Percentiles rank a stretch among this genome's conserved stretches.
phyloP scores from a whole-genome alignment of 2,888 invertebrate genomes.

The Netelia melanura region DNA sequence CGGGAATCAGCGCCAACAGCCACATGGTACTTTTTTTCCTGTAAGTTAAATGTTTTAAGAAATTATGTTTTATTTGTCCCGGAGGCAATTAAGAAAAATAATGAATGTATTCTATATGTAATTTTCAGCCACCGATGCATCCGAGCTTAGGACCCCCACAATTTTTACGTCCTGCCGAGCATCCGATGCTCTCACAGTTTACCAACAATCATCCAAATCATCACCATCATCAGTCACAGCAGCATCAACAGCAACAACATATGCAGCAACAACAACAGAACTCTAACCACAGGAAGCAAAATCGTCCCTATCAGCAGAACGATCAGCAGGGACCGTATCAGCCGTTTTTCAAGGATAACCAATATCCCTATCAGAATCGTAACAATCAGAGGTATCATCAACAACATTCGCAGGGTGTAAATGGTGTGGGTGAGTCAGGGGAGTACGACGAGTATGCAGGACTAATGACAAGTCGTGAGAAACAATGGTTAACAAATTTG shows the following conservation, averaged over 20 bases:
- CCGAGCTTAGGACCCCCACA: constrained; percentile 82
- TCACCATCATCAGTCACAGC: constrained; percentile 76
- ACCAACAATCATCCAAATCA: constrained; percentile 77
- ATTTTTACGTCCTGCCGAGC: constrained; percentile 82
- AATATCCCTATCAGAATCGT: constrained; percentile 78
- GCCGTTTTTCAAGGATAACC: constrained; percentile 83
- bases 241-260: constrained; percentile 74
- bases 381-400: constrained; percentile 80
- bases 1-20: constrained; percentile 78
- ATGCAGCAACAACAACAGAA: constrained; percentile 76
- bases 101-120: not conserved
- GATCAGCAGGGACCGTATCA: constrained; percentile 80
- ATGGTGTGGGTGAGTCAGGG: constrained; percentile 80
- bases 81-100: too few species aligned
- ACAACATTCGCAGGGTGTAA: constrained; percentile 75
- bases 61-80: not conserved
- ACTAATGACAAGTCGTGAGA: constrained; percentile 96
- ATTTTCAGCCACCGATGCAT: constrained; percentile 81
- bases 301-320: constrained; percentile 78
- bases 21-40: constrained; percentile 80
- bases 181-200: constrained; percentile 79
- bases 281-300: constrained; percentile 80
- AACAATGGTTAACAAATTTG: constrained; percentile 98
- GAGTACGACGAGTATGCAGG: constrained; percentile 94
- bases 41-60: constrained; percentile 73